A percentile compares a stretch with the other conserved stretches of the same genome.
Conservation (phyloP, 2,797 vertebrate species). For the Phataginus tetradactyla region DNA sequence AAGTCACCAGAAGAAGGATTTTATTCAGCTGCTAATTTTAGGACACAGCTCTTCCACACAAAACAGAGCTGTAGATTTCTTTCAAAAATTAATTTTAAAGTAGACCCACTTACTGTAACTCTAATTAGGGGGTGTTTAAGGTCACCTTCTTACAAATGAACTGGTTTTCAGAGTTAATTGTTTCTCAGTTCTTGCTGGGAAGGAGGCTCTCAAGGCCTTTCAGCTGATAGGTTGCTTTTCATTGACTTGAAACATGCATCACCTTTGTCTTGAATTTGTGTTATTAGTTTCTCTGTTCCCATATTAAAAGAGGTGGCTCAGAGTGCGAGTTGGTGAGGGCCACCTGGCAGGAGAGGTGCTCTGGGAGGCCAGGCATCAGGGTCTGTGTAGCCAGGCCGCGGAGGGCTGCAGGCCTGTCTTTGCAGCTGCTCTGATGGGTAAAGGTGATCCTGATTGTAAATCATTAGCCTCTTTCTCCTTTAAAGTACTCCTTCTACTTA, state of each 20-base stretch:
- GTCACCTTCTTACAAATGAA: conserved; percentile 28
- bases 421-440: background rate
- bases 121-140: conserved; percentile 49
- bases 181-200: background rate
- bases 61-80: conserved; percentile 42
- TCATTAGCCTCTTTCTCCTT: background rate
- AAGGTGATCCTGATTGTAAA: background rate
- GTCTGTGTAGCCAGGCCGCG: background rate
- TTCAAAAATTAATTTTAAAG: conserved; percentile 65
- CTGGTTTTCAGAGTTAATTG: conserved; percentile 62
- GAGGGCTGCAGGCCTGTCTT: background rate
- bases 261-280: background rate
- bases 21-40: background rate
- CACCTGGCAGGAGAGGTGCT: background rate
- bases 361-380: fast-evolving
- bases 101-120: conserved; percentile 29
- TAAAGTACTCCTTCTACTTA: background rate
- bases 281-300: background rate
- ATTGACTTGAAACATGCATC: background rate
- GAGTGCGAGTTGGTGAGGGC: background rate
- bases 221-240: background rate
- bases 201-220: background rate
- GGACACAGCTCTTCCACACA: background rate
- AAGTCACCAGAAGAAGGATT: background rate
- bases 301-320: background rate